Evolutionary conservation across 2,797 vertebrate species (phyloP).

Genomic region (Sibirionetta formosa): DNA sequence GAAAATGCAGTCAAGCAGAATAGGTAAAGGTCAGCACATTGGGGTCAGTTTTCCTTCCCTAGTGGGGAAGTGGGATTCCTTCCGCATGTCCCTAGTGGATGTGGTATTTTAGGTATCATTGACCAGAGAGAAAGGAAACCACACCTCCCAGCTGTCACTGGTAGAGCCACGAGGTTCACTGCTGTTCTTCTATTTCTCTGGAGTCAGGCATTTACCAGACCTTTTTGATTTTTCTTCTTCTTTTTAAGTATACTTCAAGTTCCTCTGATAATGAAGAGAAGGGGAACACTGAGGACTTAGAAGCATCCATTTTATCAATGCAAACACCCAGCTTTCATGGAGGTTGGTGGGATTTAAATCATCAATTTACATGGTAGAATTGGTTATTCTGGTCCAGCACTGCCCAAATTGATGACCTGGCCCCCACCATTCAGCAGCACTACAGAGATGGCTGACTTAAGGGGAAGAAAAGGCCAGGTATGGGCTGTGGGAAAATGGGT

Average conservation of each 20-base stretch:
- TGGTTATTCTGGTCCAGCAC: background rate
- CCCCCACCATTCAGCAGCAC: background rate
- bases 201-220: background rate
- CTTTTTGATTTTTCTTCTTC: background rate
- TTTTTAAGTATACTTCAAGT: rapidly evolving
- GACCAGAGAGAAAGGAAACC: background rate
- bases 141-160: background rate
- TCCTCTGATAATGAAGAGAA: background rate
- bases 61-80: too few relatives aligned
- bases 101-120: background rate
- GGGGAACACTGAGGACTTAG: too few relatives aligned
- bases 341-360: background rate
- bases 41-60: background rate
- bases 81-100: background rate
- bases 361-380: background rate
- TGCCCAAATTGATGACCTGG: background rate
- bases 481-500: background rate
- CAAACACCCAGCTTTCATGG: background rate
- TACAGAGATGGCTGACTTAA: background rate
- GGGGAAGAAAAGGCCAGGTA: background rate
- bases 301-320: background rate
- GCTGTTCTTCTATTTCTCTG: background rate
- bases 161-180: background rate
- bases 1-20: background rate
- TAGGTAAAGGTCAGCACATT: background rate